phyloP scores from a whole-genome alignment of 2,888 invertebrate species.

The Acrobasis repandana region DNA sequence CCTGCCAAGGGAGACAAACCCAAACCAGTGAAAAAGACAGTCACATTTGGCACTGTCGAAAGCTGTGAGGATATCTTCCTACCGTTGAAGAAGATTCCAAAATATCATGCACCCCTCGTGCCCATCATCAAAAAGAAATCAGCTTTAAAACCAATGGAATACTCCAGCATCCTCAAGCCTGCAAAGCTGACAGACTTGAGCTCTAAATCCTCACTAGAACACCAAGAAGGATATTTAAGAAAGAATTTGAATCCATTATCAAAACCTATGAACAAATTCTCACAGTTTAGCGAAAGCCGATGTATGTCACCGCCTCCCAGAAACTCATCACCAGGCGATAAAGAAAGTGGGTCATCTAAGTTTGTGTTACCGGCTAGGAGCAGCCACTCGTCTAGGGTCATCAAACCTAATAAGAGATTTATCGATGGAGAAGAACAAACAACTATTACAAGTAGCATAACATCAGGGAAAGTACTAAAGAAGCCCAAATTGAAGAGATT shows the following conservation, averaged over 20 bases:
- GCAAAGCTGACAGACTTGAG: slow-evolving; percentile 85
- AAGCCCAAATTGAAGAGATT: slow-evolving; percentile 76
- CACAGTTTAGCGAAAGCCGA: slow-evolving; percentile 71
- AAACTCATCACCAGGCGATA: slow-evolving; percentile 66
- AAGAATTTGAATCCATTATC: slow-evolving; percentile 76
- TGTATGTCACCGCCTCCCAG: slow-evolving; percentile 75
- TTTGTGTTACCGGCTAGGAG: slow-evolving; percentile 92
- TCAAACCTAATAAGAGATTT: slow-evolving; percentile 94
- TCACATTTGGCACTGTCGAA: slow-evolving; percentile 85
- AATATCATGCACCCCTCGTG: slow-evolving; percentile 83
- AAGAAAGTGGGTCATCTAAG: slow-evolving; percentile 72
- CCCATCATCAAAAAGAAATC: slow-evolving; percentile 86
- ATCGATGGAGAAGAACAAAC: slow-evolving; percentile 85
- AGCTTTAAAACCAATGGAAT: slow-evolving; percentile 79
- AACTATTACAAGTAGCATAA: slow-evolving; percentile 48
- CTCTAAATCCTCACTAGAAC: slow-evolving; percentile 79
- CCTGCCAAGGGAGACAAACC: slow-evolving; percentile 67
- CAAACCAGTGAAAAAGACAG: slow-evolving; percentile 84
- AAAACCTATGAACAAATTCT: slow-evolving; percentile 75
- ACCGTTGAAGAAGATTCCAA: slow-evolving; percentile 81
- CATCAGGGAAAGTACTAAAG: slow-evolving; percentile 73
- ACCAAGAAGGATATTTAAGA: slow-evolving; percentile 74
- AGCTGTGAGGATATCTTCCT: slow-evolving; percentile 84
- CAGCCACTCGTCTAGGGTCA: slow-evolving; percentile 92
- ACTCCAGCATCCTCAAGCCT: slow-evolving; percentile 84